Base-by-base conservation (phyloP, 2,113 vertebrate genomes). In the Panurus biarmicus region DNA sequence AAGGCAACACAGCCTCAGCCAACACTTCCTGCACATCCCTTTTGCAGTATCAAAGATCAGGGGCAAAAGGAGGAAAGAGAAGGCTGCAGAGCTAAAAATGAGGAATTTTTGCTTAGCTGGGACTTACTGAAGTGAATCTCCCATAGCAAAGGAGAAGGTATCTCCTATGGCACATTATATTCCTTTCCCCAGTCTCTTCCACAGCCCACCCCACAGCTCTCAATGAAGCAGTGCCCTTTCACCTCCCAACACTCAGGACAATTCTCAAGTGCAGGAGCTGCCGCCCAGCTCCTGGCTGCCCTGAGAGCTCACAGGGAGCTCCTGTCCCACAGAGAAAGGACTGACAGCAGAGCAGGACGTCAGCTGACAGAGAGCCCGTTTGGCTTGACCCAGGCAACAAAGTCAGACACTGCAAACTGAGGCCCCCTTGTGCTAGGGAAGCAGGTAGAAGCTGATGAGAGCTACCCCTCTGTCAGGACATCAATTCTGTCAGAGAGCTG, bases 281-380 rank as follows among this genome's bases (percentile, higher is more conserved):
- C 42, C 85, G 16, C 33, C 25, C 24, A 22, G 18, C 38, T 80
- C 60, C 42, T 22, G 11, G 16, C 58, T 66, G 70, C 26, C 48
- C 51, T 2, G 0, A 29, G 35, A 74, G 51, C 25, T 42, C 53
- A 21, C 9, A 45, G 31, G 17, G 31, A 53, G 18, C 38, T 90
- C 35, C 54, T 14, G 12, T 33, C 13, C 40, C 25, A 11, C 21
- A 3, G 23, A 61, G 51, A 76, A 88, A 66, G 31, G 53, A 21
- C 24, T 14, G 13, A 24, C 31, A 69, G 79, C 31, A 38, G 53
- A 78, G 28, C 28, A 62, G 61, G 53, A 57, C 31, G n/a, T 83
- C 8, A 1, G 69, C 38, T 72, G 31, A 21, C 78, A 53, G 20
- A 53, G 11, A 38, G 12, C 10, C 16, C 1, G 0, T 4, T 25